These are phyloP conservation scores for Polypedilum vanderplanki DNA, from an alignment of 1,140 invertebrate species.

Conservation along the genomic window DNA sequence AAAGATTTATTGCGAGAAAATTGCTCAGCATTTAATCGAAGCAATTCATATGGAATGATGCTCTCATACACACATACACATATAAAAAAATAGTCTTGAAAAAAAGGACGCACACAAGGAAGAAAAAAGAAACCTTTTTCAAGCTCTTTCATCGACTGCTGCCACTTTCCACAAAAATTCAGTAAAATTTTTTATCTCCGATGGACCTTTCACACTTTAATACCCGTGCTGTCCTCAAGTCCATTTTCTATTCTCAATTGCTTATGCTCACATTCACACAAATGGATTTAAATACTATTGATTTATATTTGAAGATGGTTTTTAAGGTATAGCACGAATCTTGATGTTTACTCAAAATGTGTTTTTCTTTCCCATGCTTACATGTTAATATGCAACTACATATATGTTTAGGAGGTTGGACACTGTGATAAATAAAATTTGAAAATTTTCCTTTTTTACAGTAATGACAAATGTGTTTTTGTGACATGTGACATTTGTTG, in stretches of 20 bases:
- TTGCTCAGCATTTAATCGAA: slow-evolving; percentile 13
- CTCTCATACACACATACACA: neutral
- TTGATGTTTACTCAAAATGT: too few species aligned
- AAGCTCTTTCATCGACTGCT: neutral
- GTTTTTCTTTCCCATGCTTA: too few species aligned
- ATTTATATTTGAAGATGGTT: too few species aligned
- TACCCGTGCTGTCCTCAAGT: neutral
- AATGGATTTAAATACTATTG: too few species aligned
- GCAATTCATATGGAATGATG: slow-evolving; percentile 1
- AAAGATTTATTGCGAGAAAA: slow-evolving; percentile 7
- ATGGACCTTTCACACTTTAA: neutral
- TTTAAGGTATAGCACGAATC: too few species aligned
- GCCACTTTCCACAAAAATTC: neutral
- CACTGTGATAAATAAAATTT: too few species aligned
- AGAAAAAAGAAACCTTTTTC: neutral
- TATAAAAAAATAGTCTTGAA: neutral
- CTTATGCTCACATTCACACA: neutral
- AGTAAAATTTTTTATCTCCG: neutral
- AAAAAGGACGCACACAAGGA: neutral
- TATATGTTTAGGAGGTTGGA: too few species aligned
- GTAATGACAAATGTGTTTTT: too few species aligned
- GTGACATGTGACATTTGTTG: too few species aligned
- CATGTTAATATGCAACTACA: too few species aligned
- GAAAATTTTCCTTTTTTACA: too few species aligned
- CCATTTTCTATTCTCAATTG: neutral